Base-by-base conservation (phyloP, 2,888 invertebrate genomes). In the Hirtodrosophila histrioides region DNA sequence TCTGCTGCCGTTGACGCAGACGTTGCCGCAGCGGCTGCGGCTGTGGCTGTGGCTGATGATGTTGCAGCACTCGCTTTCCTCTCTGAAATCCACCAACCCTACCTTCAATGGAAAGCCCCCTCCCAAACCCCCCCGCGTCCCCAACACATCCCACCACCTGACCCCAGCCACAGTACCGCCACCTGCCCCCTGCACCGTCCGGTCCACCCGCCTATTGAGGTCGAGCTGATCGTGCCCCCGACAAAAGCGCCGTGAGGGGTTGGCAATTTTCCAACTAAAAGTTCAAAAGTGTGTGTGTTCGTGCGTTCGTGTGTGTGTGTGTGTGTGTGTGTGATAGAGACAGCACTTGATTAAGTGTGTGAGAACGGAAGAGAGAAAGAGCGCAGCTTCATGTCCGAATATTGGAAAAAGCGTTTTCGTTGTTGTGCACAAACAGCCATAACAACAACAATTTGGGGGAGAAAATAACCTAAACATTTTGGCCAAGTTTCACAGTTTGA, bases 221-320 rank as follows among this genome's bases (percentile, higher is more conserved):
- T 86, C 86, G 85, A 81, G 82, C 85, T 78, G 85, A 74, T 81
- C 82, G 83, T 61, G 69, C 6, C 45, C 65, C 60, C 48, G 27
- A 29, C 46, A 74, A 79, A 79, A 85, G 78, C 85, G 68, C 79
- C 79, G 71, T 82, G 71, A 75, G 80, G 84, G 72, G 83, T 86
- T 81, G 81, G 84, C 81, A 83, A 70, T 57, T 75, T 83, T 72
- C 87, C 81, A 81, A 78, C 79, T 48, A 73, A 81, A 86, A 81
- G 82, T 78, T 78, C 71, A 75, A 75, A 58, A 62, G 43, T 43
- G 33, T 53, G 43, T 37, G 44, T 40, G n/a, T n/a, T n/a, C n/a
- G n/a, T n/a, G n/a, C n/a, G n/a, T n/a, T n/a, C n/a, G n/a, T n/a
- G 37, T 12, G 8, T 8, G 37, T 23, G 5, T 5, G 6, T 36